These are phyloP conservation scores for Hyperoodon ampullatus DNA, from an alignment of 2,113 vertebrate genomes.

Conservation along the genomic window DNA sequence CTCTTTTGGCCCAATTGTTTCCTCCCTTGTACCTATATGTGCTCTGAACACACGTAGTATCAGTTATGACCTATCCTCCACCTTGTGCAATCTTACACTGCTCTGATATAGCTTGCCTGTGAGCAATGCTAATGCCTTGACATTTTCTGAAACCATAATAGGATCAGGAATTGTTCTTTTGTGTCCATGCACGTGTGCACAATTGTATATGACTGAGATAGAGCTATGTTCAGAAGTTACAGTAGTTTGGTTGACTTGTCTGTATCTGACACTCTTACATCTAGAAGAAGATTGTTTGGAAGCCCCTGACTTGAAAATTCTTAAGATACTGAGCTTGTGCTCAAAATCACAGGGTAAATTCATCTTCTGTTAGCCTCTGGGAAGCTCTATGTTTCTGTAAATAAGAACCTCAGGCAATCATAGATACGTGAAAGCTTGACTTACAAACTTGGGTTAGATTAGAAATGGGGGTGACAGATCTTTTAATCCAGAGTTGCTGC, in stretches of 20 bases:
- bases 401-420: not conserved
- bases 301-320: not conserved
- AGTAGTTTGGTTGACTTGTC: not conserved
- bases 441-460: not conserved
- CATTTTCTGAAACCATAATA: not conserved
- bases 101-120: not conserved
- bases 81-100: not conserved
- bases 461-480: not conserved
- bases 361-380: not conserved
- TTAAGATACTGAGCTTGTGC: not conserved
- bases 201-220: not conserved
- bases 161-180: not conserved
- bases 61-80: not conserved
- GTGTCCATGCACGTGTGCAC: not conserved
- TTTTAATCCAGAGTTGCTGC: not conserved
- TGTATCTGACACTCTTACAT: not conserved
- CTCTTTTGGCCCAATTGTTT: not conserved
- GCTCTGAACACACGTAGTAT: not conserved
- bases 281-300: not conserved
- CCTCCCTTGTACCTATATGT: not conserved
- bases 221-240: not conserved
- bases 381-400: not conserved
- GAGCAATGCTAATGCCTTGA: not conserved
- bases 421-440: not conserved
- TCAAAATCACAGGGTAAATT: not conserved